Base-by-base conservation (phyloP, 2,888 invertebrate genomes). In the Clistopyga incitator region DNA sequence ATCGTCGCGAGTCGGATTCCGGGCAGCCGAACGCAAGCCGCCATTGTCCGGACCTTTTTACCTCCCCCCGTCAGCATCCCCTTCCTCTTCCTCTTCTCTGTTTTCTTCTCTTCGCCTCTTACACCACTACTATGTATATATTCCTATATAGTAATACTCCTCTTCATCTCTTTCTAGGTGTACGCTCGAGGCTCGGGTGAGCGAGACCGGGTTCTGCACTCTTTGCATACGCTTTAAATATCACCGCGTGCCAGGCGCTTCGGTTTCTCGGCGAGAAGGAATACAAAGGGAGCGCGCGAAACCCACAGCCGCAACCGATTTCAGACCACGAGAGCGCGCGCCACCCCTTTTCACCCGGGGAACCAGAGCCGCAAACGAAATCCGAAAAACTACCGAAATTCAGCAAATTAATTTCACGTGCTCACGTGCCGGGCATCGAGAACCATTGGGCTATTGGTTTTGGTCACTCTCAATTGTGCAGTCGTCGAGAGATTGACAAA, bases 141-240 rank as follows among this genome's bases (percentile, higher is more conserved):
- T 25, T 3, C n/a, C 61, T 23, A 38, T 64, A 64, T 38, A 64
- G 64, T 38, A 20, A 64, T 64, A 38, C 54, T 20, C 65, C 68
- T 79, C 59, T 74, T 56, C n/a, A n/a, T n/a, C 68, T 74, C 65
- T 68, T 78, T 61, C 68, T 56, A 42, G 68, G 84, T 56, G 34
- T 75, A 56, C 54, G 72, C 67, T 78, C 59, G 38, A 38, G 38
- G 52, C 38, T 20, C 47, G 64, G 52, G 61, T 54, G 47, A 34
- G 56, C 42, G 61, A 82, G 80, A 54, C 68, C 86, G 84, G 83
- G 61, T 86, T 87, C 85, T 89, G 88, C 88, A 89, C 90, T 91
- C 90, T 90, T 91, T 92, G 91, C 91, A 92, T 91, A 90, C 89
- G 88, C 89, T 91, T 92, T 90, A 92, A 92, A 92, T 91, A 91